phyloP scores from a whole-genome alignment of 2,888 invertebrate species.

The Cynaeus angustus region DNA sequence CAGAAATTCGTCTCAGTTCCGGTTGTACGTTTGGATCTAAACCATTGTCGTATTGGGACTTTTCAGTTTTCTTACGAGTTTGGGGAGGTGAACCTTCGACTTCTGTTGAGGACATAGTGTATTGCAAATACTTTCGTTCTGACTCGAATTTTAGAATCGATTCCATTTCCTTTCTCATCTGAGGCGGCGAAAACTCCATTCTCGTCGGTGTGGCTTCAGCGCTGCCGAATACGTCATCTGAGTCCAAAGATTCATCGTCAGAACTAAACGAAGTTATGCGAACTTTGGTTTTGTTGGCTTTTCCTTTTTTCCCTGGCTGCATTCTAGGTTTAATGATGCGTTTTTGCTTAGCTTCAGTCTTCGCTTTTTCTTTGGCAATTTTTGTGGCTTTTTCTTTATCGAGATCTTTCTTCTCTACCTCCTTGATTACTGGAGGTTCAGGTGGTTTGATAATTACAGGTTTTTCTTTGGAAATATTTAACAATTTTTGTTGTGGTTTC shows the following conservation, averaged over 20 bases:
- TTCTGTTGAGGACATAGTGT: conserved; percentile 83
- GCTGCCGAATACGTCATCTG: conserved; percentile 85
- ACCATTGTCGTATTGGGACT: conserved; percentile 73
- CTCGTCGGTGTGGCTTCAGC: conserved; percentile 83
- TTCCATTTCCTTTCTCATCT: conserved; percentile 84
- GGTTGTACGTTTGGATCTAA: conserved; percentile 78
- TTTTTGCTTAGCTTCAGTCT: conserved; percentile 78
- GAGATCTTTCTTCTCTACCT: conserved; percentile 57
- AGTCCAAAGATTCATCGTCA: conserved; percentile 84
- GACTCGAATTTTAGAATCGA: conserved; percentile 83
- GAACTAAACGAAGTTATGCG: conserved; percentile 85
- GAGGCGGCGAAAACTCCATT: conserved; percentile 84
- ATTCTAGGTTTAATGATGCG: conserved; percentile 78
- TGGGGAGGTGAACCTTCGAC: conserved; percentile 85
- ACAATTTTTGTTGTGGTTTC: conserved; percentile 65
- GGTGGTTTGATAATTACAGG: conserved; percentile 52
- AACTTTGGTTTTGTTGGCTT: conserved; percentile 80
- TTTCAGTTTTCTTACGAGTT: conserved; percentile 80
- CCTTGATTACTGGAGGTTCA: conserved; percentile 56
- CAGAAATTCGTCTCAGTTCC: conserved; percentile 81
- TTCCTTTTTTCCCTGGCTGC: conserved; percentile 76
- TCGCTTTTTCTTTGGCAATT: conserved; percentile 71
- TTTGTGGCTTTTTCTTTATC: conserved; percentile 61
- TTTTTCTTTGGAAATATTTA: conserved; percentile 59
- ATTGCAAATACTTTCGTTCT: conserved; percentile 77